Evolutionary conservation across 2,797 vertebrate genomes (phyloP).

Genomic region (Epinephelus coioides): DNA sequence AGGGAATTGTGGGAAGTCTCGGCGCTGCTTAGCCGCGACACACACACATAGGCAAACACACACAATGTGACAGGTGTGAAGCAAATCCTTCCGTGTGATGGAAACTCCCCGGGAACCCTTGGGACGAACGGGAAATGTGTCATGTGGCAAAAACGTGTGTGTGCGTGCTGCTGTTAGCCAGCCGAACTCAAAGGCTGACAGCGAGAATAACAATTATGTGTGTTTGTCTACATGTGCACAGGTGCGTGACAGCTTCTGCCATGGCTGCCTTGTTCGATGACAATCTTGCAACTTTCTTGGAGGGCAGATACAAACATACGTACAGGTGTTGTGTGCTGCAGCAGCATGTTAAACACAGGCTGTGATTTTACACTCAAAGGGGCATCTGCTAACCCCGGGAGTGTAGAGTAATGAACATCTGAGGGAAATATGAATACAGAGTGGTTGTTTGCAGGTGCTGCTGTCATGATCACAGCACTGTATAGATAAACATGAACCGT

Average conservation of each 20-base stretch:
- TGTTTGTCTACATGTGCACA: conserved; percentile 31
- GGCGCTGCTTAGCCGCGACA: conserved; percentile 10
- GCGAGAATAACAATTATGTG: background rate
- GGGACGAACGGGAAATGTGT: conserved; percentile 11
- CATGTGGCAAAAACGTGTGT: background rate
- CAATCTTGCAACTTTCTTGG: conserved; percentile 8
- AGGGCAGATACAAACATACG: too few relatives aligned
- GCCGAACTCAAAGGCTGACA: background rate
- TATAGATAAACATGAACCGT: background rate
- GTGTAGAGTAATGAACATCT: background rate
- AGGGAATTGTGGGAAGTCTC: conserved; percentile 55
- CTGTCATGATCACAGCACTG: background rate
- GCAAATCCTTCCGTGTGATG: conserved; percentile 17
- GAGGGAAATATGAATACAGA: background rate
- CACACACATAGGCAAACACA: conserved; percentile 8
- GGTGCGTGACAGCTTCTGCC: conserved; percentile 35
- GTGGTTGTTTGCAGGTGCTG: conserved; percentile 2
- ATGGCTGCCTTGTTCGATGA: conserved; percentile 40
- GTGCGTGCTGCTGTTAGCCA: background rate
- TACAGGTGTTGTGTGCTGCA: background rate
- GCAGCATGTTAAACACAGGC: too few relatives aligned
- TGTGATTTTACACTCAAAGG: background rate
- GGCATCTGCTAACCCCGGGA: background rate
- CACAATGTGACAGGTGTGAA: conserved; percentile 40
- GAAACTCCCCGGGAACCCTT: conserved; percentile 30